These are phyloP conservation scores for Numida meleagris DNA, from an alignment of 2,113 vertebrate species.

Conservation along the genomic window DNA sequence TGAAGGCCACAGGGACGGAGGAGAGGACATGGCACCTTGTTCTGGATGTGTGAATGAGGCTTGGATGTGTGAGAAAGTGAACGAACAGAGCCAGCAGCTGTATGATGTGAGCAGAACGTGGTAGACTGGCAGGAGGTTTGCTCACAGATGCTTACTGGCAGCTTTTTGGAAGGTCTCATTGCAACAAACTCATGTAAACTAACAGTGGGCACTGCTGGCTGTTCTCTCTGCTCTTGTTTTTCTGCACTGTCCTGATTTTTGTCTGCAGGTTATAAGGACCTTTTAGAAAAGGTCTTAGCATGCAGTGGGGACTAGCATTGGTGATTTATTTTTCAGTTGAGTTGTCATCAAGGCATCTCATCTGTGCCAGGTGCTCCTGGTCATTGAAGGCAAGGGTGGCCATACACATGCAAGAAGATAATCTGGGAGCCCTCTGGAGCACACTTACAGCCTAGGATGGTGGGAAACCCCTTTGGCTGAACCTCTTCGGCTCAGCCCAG, in stretches of 20 bases:
- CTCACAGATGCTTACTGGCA: neutral
- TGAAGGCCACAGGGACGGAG: neutral
- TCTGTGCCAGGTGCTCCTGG: neutral
- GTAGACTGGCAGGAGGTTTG: neutral
- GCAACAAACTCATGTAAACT: neutral
- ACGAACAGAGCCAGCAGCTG: neutral
- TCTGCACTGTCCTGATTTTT: neutral
- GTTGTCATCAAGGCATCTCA: neutral
- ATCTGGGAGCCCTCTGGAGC: neutral
- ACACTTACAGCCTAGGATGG: rapidly evolving
- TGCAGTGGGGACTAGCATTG: neutral
- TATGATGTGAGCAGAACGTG: neutral
- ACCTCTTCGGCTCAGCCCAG: neutral
- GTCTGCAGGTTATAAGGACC: neutral
- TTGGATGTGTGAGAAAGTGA: neutral
- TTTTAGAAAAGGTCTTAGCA: neutral
- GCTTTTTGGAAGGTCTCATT: neutral
- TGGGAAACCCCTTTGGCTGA: neutral
- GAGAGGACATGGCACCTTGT: neutral
- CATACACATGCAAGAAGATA: neutral
- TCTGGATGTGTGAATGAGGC: neutral
- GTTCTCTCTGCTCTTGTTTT: neutral
- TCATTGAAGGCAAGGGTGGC: neutral
- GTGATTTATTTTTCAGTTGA: neutral
- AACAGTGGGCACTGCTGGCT: neutral